These are phyloP conservation scores for Dipodomys spectabilis DNA, from an alignment of 2,113 vertebrate species.

Conservation along the genomic window DNA sequence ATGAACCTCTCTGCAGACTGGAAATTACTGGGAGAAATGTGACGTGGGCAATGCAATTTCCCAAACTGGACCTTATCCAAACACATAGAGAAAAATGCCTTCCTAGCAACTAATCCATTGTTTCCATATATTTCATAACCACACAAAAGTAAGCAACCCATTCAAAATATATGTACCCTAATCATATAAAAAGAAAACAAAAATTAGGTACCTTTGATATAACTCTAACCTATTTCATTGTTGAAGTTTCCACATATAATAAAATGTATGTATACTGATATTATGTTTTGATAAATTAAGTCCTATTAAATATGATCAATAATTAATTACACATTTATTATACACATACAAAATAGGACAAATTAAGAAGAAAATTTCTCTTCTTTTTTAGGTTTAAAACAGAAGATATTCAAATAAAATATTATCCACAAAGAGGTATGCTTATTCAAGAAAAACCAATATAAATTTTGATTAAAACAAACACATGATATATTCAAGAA, in stretches of 20 bases:
- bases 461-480: no score
- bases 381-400: background rate
- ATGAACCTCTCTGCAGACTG: background rate
- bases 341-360: background rate
- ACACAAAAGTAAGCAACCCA: background rate
- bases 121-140: background rate
- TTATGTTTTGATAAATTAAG: slow-evolving; percentile 22
- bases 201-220: background rate
- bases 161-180: background rate
- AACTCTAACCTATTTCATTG: background rate
- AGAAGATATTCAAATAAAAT: background rate
- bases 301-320: no score
- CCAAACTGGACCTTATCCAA: background rate
- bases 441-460: background rate
- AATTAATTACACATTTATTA: no score
- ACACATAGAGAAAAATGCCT: background rate
- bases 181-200: slow-evolving; percentile 23
- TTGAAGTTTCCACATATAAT: no score
- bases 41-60: slow-evolving; percentile 8
- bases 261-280: background rate
- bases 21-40: slow-evolving; percentile 11
- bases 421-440: background rate
- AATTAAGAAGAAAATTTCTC: background rate
- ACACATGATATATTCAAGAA: no score
- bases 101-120: background rate